These are phyloP conservation scores for Loris lydekkerianus DNA, from an alignment of 2,797 vertebrate species.

Conservation along the genomic window DNA sequence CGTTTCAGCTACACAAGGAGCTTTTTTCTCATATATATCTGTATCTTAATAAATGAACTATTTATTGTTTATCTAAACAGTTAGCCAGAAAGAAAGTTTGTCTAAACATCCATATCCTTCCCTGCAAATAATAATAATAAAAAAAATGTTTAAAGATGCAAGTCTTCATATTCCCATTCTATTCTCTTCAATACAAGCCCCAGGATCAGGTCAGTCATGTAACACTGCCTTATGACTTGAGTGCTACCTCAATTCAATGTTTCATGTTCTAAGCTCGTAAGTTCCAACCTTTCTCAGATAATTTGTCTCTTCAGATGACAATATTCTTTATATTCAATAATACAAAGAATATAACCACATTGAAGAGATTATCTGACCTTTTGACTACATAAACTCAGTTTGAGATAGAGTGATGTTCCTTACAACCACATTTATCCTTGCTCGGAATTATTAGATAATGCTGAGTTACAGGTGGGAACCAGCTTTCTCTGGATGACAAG, in stretches of 20 bases:
- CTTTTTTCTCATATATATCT: slow-evolving; percentile 15
- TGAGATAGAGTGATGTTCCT: slow-evolving; percentile 20
- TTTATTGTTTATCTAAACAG: not conserved
- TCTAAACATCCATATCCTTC: not conserved
- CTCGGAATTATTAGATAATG: not conserved
- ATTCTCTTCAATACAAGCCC: not conserved
- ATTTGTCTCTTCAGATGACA: slow-evolving; percentile 46
- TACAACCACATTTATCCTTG: slow-evolving; percentile 11
- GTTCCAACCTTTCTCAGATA: slow-evolving; percentile 23
- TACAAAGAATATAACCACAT: not conserved
- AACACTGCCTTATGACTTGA: slow-evolving; percentile 3
- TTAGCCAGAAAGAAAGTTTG: slow-evolving; percentile 11
- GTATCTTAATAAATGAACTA: not conserved
- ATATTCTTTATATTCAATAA: not conserved
- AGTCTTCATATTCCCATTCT: not conserved
- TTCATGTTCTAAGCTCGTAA: slow-evolving; percentile 53
- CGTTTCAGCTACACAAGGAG: not conserved
- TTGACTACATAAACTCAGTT: slow-evolving; percentile 48
- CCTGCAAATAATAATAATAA: slow-evolving; percentile 17
- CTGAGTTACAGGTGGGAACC: not conserved
- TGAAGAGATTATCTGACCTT: slow-evolving; percentile 56
- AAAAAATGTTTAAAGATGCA: not conserved
- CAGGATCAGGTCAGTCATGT: not conserved
- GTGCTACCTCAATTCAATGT: not conserved
- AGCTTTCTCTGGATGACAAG: not conserved